Conservation (phyloP, 2,797 vertebrate species). For the Acanthurus lineatus region DNA sequence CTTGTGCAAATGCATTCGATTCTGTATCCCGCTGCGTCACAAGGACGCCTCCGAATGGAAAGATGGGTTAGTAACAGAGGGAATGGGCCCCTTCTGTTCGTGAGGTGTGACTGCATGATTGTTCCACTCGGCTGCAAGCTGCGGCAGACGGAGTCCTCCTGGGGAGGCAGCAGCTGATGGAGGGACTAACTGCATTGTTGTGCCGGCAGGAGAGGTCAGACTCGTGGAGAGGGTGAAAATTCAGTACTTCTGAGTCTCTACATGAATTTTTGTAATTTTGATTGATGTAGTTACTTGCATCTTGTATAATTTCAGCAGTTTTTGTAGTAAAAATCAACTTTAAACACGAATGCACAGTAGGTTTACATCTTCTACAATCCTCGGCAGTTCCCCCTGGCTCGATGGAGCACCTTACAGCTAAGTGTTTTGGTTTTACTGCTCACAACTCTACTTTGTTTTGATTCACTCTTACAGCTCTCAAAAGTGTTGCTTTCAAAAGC, state of each 20-base stretch:
- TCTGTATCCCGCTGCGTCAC: constrained; percentile 41
- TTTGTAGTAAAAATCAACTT: neutral
- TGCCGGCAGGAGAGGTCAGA: constrained; percentile 4
- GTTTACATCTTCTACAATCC: neutral
- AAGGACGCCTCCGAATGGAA: constrained; percentile 40
- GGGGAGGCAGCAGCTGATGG: constrained; percentile 64
- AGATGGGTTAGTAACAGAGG: constrained; percentile 39
- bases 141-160: constrained; percentile 65
- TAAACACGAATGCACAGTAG: neutral
- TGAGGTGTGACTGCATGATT: constrained; percentile 75
- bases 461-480: neutral
- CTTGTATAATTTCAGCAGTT: neutral
- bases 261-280: neutral
- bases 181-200: constrained; percentile 40
- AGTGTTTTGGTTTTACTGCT: neutral
- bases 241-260: neutral
- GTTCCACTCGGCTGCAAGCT: constrained; percentile 67
- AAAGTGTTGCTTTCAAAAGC: neutral
- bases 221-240: neutral
- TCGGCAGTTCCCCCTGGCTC: neutral
- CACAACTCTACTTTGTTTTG: neutral
- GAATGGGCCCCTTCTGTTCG: constrained; percentile 59
- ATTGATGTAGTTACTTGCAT: neutral
- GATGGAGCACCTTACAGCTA: neutral
- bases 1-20: constrained; percentile 38